These are phyloP conservation scores for Sturnus vulgaris DNA, from an alignment of 2,113 vertebrate genomes.

Conservation along the genomic window DNA sequence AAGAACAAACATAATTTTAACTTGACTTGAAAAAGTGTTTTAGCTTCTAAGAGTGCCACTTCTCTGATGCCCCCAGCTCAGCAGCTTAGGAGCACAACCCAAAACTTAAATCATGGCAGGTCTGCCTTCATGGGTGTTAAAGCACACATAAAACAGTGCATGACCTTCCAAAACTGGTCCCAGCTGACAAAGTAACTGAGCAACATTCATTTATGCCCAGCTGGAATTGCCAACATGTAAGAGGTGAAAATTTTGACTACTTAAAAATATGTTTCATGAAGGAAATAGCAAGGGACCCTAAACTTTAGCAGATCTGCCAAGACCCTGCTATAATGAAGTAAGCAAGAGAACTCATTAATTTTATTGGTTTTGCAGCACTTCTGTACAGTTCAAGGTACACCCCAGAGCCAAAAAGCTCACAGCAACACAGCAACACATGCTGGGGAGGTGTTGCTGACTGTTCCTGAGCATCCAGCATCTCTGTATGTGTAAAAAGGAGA, in stretches of 20 bases:
- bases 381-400: neutral
- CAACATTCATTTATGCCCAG: neutral
- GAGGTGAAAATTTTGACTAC: neutral
- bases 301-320: neutral
- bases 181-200: neutral
- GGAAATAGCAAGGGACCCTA: neutral
- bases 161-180: neutral
- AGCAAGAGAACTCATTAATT: neutral
- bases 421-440: neutral
- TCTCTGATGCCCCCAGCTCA: neutral
- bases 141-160: neutral
- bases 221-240: neutral
- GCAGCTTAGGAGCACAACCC: neutral
- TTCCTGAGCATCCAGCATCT: neutral
- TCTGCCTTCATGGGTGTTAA: neutral
- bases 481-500: neutral
- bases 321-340: neutral
- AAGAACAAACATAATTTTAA: neutral
- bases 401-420: neutral
- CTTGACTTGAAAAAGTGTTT: neutral
- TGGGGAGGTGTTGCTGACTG: neutral
- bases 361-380: neutral
- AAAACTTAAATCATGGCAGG: neutral
- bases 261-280: neutral
- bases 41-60: neutral